Base-by-base conservation (phyloP, 2,113 vertebrate genomes). In the Psilopsiagon aymara region DNA sequence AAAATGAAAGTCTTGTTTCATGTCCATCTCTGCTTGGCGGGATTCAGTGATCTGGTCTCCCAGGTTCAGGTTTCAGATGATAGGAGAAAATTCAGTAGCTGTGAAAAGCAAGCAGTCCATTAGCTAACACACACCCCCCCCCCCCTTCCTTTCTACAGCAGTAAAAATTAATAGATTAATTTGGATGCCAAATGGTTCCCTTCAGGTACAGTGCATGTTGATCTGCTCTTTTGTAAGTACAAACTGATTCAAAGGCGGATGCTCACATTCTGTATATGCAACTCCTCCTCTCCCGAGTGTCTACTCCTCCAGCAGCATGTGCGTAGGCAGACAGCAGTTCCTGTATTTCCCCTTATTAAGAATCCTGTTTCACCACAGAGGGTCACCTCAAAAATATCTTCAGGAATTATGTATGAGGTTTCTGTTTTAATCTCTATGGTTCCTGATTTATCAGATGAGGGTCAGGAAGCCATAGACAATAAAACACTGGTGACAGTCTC, bases 321-420 rank as follows among this genome's bases (percentile, higher is more conserved):
- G 27, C 85, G 80, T 83, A 95, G 89, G 95, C 95, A 96, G 95
- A 31, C 46, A 2, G 82, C 93, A 93, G 64, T 87, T 93, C 95
- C 94, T 88, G 89, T 96, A 90, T 92, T 95, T 97, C 90, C 95
- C 88, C 92, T 95, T 95, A 91, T 83, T 95, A 95, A 96, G 94
- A 95, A 86, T 94, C 88, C 66, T 90, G 10, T 89, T 96, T 93
- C 95, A 78, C 70, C 67, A 57, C 53, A 66, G 92, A 92, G 94
- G 86, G 57, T 85, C 70, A 80, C 92, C 92, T 74, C 90, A 19
- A 92, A 90, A 95, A 93, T 93, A 96, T 92, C 85, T 87, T 83
- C 64, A 64, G 83, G 91, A 92, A 87, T 93, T 55, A 95, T 83
- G 79, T 76, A 90, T 83, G 78, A 91, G 57, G 44, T 93, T 92